A percentile compares a stretch with the other conserved stretches of the same genome.
These are phyloP conservation scores for Ciconia nigra DNA, from an alignment of 2,797 vertebrate species.

Conservation along the genomic window DNA sequence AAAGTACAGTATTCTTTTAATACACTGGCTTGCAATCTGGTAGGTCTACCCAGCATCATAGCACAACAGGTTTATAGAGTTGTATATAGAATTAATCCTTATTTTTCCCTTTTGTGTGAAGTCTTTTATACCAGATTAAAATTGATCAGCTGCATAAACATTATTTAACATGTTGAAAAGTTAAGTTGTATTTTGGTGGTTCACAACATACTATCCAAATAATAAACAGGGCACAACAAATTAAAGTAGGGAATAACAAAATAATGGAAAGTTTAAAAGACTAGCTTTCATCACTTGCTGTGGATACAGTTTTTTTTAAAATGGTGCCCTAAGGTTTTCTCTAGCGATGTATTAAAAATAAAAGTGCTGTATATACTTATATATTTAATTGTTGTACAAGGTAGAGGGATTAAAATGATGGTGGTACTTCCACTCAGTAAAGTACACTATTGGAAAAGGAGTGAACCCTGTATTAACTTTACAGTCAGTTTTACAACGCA, in stretches of 20 bases:
- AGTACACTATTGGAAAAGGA: constrained; percentile 60
- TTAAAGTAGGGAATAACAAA: constrained; percentile 42
- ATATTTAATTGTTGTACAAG: constrained; percentile 79
- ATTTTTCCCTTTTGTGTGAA: constrained; percentile 73
- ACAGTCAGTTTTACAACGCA: constrained; percentile 66
- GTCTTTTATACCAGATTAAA: constrained; percentile 79
- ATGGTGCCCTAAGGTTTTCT: constrained; percentile 82
- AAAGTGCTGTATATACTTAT: constrained; percentile 85
- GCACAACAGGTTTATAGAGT: constrained; percentile 81
- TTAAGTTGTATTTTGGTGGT: constrained; percentile 86
- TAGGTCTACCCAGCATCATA: constrained; percentile 79
- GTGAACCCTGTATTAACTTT: constrained; percentile 63
- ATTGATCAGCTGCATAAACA: constrained; percentile 76
- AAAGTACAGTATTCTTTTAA: constrained; percentile 92
- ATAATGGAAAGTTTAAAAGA: constrained; percentile 22
- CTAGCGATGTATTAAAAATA: constrained; percentile 73
- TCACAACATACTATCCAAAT: constrained; percentile 77
- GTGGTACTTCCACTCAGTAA: constrained; percentile 63
- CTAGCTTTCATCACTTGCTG: constrained; percentile 54
- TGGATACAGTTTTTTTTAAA: constrained; percentile 73
- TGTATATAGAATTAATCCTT: constrained; percentile 81
- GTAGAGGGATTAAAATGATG: constrained; percentile 66
- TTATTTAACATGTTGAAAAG: constrained; percentile 78
- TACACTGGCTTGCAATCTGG: constrained; percentile 95
- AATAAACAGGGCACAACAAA: constrained; percentile 60